Conservation (phyloP, 2,888 invertebrate species). For the Tinea semifulvella region DNA sequence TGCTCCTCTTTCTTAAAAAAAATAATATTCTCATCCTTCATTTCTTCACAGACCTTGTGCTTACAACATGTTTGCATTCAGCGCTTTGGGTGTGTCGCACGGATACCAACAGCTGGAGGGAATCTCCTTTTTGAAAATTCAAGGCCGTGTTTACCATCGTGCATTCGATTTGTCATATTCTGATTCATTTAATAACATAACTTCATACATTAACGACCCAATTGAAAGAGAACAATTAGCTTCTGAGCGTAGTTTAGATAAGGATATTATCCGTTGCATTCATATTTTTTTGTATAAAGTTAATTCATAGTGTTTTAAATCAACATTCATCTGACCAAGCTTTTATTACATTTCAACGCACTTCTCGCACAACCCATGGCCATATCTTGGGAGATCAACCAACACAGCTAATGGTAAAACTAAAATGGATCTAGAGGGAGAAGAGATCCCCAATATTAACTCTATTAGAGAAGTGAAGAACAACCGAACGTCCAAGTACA, state of each 20-base stretch:
- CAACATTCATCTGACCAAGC: constrained; percentile 8
- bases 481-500: no score
- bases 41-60: neutral
- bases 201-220: no score
- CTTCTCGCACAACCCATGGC: constrained; percentile 16
- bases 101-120: no score
- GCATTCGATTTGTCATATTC: no score
- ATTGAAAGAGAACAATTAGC: neutral
- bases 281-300: constrained; percentile 14
- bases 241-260: neutral
- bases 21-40: neutral
- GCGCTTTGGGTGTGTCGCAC: no score
- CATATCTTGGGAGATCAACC: constrained; percentile 16
- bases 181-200: no score
- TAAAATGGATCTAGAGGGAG: no score
- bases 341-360: constrained; percentile 6
- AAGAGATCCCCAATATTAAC: no score
- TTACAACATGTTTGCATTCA: neutral
- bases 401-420: no score
- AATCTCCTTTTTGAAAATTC: no score
- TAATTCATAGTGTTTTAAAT: neutral
- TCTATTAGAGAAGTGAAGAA: no score
- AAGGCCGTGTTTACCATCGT: no score
- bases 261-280: constrained; percentile 13
- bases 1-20: neutral